Percentiles rank a stretch among this genome's conserved stretches.
These are phyloP conservation scores for Drosophila triauraria DNA, from an alignment of 1,140 invertebrate species.

Conservation along the genomic window DNA sequence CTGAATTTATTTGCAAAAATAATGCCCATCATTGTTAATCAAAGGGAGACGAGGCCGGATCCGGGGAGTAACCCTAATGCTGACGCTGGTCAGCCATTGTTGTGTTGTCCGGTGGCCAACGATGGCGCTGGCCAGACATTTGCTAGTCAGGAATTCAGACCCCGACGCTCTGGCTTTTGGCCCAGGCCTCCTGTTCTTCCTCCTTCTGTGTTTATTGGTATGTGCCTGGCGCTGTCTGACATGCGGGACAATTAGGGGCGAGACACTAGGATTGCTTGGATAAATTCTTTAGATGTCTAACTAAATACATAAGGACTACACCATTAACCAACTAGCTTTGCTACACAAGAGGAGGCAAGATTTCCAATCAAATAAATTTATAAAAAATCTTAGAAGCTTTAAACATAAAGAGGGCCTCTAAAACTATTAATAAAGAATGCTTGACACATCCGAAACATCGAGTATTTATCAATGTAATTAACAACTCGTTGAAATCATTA, in stretches of 20 bases:
- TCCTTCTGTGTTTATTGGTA: slow-evolving; percentile 50
- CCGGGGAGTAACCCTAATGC: slow-evolving; percentile 30
- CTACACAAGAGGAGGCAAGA: too few species aligned
- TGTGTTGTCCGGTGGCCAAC: slow-evolving; percentile 45
- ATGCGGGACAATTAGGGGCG: slow-evolving; percentile 15
- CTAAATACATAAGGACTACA: not conserved
- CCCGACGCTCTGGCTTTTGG: slow-evolving; percentile 46
- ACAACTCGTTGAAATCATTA: too few species aligned
- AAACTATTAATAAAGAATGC: not conserved
- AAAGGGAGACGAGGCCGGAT: slow-evolving; percentile 38
- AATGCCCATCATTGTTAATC: slow-evolving; percentile 82
- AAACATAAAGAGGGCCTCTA: too few species aligned
- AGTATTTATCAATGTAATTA: too few species aligned
- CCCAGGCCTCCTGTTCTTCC: slow-evolving; percentile 1
- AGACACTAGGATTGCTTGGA: not conserved
- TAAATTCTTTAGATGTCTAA: not conserved
- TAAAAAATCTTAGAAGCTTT: too few species aligned
- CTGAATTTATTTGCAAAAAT: slow-evolving; percentile 78
- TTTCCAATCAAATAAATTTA: too few species aligned
- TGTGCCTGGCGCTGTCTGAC: slow-evolving; percentile 36
- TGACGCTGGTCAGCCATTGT: slow-evolving; percentile 70
- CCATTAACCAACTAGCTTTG: too few species aligned
- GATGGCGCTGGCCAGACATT: slow-evolving; percentile 47
- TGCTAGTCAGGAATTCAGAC: slow-evolving; percentile 60
- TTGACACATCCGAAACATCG: not conserved